These are phyloP conservation scores for Chrysogorgia sp. DNA, from an alignment of 92 coral and sea anemone species.

Conservation along the genomic window DNA sequence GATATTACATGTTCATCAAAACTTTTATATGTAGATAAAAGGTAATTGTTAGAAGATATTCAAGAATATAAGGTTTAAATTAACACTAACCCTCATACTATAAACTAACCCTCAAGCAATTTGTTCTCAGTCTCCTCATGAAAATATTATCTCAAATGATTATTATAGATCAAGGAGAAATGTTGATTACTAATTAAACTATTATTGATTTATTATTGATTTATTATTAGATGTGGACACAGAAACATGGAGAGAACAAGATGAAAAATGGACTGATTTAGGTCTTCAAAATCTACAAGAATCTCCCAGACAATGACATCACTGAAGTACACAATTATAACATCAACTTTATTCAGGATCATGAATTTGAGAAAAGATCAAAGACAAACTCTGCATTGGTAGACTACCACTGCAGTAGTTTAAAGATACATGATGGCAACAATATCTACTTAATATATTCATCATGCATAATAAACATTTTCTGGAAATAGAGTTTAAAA, in stretches of 20 bases:
- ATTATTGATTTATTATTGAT: background rate
- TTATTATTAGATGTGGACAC: conserved; percentile 70
- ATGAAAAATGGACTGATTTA: conserved; percentile 95
- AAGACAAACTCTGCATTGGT: too few species aligned
- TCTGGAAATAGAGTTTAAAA: too few species aligned
- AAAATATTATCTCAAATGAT: background rate
- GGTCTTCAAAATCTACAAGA: conserved; percentile 92
- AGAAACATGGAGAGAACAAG: conserved; percentile 91
- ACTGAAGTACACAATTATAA: background rate
- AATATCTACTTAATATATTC: too few species aligned
- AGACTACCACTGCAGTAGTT: too few species aligned
- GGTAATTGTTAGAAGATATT: background rate
- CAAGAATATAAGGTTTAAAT: too few species aligned
- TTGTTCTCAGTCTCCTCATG: too few species aligned
- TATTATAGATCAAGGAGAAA: background rate
- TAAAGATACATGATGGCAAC: too few species aligned
- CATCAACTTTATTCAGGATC: too few species aligned
- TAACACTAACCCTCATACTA: too few species aligned
- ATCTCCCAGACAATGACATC: conserved; percentile 62
- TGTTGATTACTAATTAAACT: background rate
- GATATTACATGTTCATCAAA: too few species aligned
- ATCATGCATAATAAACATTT: too few species aligned
- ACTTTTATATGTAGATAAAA: background rate
- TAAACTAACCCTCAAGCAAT: background rate
- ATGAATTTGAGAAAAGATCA: too few species aligned